These are phyloP conservation scores for Agonopterix arenella DNA, from an alignment of 2,888 invertebrate genomes.

Conservation along the genomic window DNA sequence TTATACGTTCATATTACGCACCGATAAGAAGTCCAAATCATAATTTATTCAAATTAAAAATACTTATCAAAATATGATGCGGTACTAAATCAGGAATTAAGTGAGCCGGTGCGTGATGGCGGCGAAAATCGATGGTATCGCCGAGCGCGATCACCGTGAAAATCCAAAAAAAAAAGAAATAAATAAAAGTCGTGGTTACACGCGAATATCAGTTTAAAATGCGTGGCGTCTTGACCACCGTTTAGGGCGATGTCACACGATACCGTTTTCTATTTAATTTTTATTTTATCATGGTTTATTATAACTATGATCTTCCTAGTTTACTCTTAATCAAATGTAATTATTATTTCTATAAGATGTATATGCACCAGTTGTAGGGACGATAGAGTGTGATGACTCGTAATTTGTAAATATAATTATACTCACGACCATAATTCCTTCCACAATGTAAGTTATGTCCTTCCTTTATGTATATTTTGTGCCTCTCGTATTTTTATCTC, in stretches of 20 bases:
- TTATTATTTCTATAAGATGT: no score
- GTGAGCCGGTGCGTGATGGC: slow-evolving; percentile 65
- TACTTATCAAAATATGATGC: slow-evolving; percentile 76
- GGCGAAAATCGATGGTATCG: slow-evolving; percentile 60
- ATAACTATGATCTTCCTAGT: no score
- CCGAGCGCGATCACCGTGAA: slow-evolving; percentile 62
- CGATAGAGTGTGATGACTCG: no score
- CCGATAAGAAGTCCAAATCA: slow-evolving; percentile 71
- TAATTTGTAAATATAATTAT: no score
- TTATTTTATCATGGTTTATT: not conserved
- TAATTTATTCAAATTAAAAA: slow-evolving; percentile 78
- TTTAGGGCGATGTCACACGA: not conserved
- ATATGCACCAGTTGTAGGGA: no score
- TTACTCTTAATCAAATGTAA: no score
- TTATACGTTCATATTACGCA: slow-evolving; percentile 57
- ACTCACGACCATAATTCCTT: no score
- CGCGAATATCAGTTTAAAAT: slow-evolving; percentile 59
- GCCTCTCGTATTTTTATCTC: no score
- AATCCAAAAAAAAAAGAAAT: slow-evolving; percentile 49
- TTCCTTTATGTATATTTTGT: no score
- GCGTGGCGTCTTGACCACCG: slow-evolving; percentile 14
- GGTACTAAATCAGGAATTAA: slow-evolving; percentile 74
- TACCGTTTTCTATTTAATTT: not conserved
- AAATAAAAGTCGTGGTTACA: slow-evolving; percentile 33
- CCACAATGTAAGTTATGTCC: no score